These are phyloP conservation scores for Stomatorhinus ivindoensis DNA, from an alignment of 2,113 vertebrate genomes.

Conservation along the genomic window DNA sequence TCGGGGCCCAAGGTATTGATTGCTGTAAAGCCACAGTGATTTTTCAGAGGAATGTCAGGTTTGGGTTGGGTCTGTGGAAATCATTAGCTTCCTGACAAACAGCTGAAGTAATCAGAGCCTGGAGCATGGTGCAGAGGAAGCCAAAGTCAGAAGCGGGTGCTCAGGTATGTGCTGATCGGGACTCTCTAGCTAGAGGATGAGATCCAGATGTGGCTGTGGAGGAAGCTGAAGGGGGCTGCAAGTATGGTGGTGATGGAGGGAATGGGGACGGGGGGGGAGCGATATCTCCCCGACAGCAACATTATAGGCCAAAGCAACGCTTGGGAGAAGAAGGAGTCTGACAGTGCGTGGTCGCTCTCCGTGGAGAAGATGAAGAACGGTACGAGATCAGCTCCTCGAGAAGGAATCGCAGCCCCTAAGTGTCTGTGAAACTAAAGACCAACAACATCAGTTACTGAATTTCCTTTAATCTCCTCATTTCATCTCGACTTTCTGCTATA, in stretches of 20 bases:
- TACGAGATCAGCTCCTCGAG: constrained; percentile 32
- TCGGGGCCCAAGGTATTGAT: background rate
- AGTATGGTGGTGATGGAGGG: constrained; percentile 1
- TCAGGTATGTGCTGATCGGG: constrained; percentile 43
- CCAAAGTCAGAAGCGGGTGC: constrained; percentile 32
- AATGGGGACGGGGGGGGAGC: constrained; percentile 20
- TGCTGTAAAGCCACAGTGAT: constrained; percentile 21
- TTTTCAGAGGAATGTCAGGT: constrained; percentile 25
- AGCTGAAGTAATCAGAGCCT: constrained; percentile 34
- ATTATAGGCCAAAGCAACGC: constrained; percentile 35
- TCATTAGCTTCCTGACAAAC: constrained; percentile 43
- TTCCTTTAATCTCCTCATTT: background rate
- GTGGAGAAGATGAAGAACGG: constrained; percentile 14
- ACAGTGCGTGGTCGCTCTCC: constrained; percentile 8
- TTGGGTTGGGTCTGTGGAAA: constrained; percentile 37
- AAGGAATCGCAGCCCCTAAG: constrained; percentile 21
- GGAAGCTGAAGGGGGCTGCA: background rate
- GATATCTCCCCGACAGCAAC: constrained; percentile 8
- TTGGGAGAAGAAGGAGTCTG: constrained; percentile 26
- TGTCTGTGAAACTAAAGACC: background rate
- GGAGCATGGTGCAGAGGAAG: constrained; percentile 19
- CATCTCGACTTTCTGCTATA: background rate
- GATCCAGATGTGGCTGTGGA: constrained; percentile 47
- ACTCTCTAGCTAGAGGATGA: constrained; percentile 33
- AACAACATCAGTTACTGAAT: background rate